Evolutionary conservation across 2,888 invertebrate genomes (phyloP).

Genomic region (Scrobipalpa atriplicella): DNA sequence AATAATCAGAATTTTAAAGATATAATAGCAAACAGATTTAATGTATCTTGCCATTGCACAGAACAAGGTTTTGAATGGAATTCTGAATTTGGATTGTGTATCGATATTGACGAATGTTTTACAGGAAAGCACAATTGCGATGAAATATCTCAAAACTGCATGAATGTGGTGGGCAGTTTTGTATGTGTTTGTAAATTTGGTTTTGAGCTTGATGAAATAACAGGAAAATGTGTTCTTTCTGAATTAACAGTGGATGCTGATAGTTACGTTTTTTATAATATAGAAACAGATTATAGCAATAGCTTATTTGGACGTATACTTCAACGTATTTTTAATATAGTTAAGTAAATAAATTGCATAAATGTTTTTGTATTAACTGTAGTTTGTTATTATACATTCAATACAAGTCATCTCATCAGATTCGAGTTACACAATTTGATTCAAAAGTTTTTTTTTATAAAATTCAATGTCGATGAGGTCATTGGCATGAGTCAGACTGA

Average conservation of each 20-base stretch:
- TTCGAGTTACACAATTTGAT: too few relatives aligned
- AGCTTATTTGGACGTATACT: not conserved
- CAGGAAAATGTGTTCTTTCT: slow-evolving; percentile 36
- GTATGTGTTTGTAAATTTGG: slow-evolving; percentile 79
- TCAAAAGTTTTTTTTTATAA: not conserved
- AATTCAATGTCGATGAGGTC: slow-evolving; percentile 21
- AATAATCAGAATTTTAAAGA: slow-evolving; percentile 73
- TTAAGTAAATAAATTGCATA: not conserved
- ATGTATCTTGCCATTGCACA: slow-evolving; percentile 82
- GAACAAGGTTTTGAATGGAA: slow-evolving; percentile 80
- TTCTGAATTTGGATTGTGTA: slow-evolving; percentile 83
- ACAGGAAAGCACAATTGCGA: slow-evolving; percentile 64
- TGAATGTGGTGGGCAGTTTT: slow-evolving; percentile 80
- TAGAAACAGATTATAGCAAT: not conserved
- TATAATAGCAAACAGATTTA: slow-evolving; percentile 82
- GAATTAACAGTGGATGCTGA: slow-evolving; percentile 13
- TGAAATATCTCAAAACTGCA: slow-evolving; percentile 71
- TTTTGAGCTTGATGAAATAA: slow-evolving; percentile 50
- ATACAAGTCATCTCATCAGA: too few relatives aligned
- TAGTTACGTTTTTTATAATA: slow-evolving; percentile 5
- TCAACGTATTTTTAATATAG: not conserved
- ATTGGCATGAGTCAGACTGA: slow-evolving; percentile 15
- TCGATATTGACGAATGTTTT: slow-evolving; percentile 84
- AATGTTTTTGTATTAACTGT: not conserved
- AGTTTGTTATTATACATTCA: not conserved